Percentiles rank a stretch among this genome's conserved stretches.
Conservation (phyloP, 1,140 invertebrate genomes). For the Ladona fulva region DNA sequence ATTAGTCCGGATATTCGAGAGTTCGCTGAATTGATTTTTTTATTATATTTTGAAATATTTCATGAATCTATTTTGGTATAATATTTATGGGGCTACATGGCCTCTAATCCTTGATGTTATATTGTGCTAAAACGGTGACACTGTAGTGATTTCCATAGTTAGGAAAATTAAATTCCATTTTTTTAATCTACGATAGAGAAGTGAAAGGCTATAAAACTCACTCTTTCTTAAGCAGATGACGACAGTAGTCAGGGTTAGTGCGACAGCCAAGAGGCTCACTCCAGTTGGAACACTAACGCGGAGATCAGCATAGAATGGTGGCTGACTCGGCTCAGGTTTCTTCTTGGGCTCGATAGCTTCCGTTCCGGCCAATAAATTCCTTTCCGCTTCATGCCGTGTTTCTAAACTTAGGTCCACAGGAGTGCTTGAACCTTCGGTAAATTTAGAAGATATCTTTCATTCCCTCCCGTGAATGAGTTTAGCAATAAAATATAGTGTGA, state of each 20-base stretch:
- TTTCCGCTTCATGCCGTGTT: slow-evolving; percentile 5
- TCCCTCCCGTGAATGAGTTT: no score
- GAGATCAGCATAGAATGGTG: slow-evolving; percentile 16
- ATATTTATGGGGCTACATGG: no score
- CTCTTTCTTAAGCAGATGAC: slow-evolving; percentile 20
- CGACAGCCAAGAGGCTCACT: slow-evolving; percentile 28
- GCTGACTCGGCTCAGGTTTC: slow-evolving; percentile 12
- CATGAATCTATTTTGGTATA: no score
- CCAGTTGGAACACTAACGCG: slow-evolving; percentile 27
- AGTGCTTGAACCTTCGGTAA: not conserved
- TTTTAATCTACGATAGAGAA: not conserved
- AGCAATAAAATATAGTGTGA: no score
- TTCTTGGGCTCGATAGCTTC: not conserved
- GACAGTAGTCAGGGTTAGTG: slow-evolving; percentile 27
- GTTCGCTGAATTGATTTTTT: no score
- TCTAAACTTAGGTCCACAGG: not conserved
- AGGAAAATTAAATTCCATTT: no score
- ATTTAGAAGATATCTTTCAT: no score
- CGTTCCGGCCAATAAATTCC: not conserved
- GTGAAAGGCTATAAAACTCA: not conserved
- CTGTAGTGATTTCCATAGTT: no score
- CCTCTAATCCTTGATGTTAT: no score
- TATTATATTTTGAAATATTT: no score
- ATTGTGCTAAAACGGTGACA: no score
- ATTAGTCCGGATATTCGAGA: no score